Base-by-base conservation (phyloP, 2,797 vertebrate genomes). In the Trichosurus vulpecula region DNA sequence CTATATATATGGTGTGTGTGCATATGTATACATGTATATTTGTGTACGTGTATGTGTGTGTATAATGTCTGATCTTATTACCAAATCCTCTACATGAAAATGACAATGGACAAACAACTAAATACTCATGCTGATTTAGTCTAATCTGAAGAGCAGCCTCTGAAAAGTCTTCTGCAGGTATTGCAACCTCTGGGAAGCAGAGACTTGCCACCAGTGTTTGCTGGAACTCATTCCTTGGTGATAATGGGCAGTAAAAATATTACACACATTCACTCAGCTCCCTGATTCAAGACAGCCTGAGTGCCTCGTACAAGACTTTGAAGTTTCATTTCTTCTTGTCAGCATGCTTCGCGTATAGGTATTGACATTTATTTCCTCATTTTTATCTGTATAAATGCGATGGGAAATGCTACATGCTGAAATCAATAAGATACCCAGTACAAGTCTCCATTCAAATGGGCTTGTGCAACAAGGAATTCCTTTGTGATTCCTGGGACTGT, bases 311-410 rank as follows among this genome's bases (percentile, higher is more conserved):
- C 95, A 94, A 96, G 61, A 96, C 90, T 97, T 96, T 90, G 19
- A 94, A 95, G 91, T 91, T 74, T 92, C 0, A 0, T 87, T 96
- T 94, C 87, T 97, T 74, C 54, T 47, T 97, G 22, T 97, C 95
- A 97, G 51, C 54, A 35, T 95, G 96, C 92, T 95, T 93, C 89
- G 81, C 93, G 96, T 96, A 90, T 47, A 55, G 95, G 95, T 94
- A 94, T 51, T 97, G 98, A 92, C 47, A 92, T 97, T 96, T 97
- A 97, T 96, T 98, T 97, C 55, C 91, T 81, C 94, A 90, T 93
- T 97, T 97, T 93, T 56, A 54, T 29, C 96, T 92, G 96, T 97
- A 97, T 95, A 97, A 96, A 97, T 81, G 94, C 52, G 55, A 92
- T 74, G 96, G 87, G 81, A 96, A 94, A 52, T 56, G 52, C 55